Base-by-base conservation (phyloP, 2,113 vertebrate species). In the Tragelaphus scriptus region DNA sequence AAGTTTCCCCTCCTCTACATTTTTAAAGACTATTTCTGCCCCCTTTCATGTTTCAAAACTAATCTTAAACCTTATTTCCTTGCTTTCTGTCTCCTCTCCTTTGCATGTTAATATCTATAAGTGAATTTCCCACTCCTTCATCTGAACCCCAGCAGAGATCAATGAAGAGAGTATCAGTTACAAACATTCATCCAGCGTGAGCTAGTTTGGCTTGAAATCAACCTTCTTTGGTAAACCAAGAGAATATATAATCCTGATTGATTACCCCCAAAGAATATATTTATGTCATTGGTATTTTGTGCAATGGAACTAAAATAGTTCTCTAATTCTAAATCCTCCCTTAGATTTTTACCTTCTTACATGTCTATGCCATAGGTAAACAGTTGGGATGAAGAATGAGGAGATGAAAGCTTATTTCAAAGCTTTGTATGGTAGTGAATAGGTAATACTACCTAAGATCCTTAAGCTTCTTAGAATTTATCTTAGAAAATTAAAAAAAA, bases 191-290 rank as follows among this genome's bases (percentile, higher is more conserved):
- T 84, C 93, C 95, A 98, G 97, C 93, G 97, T 98, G 89, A 99
- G 97, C 97, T 98, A 98, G 93, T 97, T 98, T 98, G 98, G 97
- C 98, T 98, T 98, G 59, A 92, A 77, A 91, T 97, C 98, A 98
- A 53, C 91, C 82, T 97, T 88, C 77, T 17, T 91, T 97, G 91
- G 97, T 97, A 98, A 98, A 98, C 59, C 40, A 90, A 92, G 51
- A 88, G 90, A 98, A 95, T 98, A 92, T 44, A 93, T 98, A 98
- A 98, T 98, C 91, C 96, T 98, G 97, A 98, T 85, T 98, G 98
- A 98, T 98, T 98, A 98, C 53, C 98, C 95, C 96, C 96, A 97
- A 92, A 97, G 92, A 99, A 98, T 98, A 93, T 92, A 98, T 98
- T 97, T 94, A n/a, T 98, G 86, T 98, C 92, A 95, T 95, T 98